Conservation (phyloP, 2,888 invertebrate genomes). For the Onchidella celtica region DNA sequence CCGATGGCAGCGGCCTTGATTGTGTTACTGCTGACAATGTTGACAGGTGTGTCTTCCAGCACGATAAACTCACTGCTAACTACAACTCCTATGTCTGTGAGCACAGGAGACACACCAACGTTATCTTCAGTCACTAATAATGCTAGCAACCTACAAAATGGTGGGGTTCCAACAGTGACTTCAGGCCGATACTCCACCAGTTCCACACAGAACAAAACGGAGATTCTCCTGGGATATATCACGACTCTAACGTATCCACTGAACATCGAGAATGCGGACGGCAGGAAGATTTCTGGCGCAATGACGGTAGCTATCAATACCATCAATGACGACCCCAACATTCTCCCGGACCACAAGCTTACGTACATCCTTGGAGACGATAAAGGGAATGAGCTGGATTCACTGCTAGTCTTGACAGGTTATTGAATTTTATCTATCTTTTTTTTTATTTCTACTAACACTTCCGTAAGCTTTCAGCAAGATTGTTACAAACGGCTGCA, state of each 20-base stretch:
- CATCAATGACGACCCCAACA: slow-evolving; percentile 52
- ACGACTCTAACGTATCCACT: slow-evolving; percentile 46
- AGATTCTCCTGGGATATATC: slow-evolving; percentile 53
- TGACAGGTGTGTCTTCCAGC: too few relatives aligned
- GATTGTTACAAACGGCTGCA: too few relatives aligned
- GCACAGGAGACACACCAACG: too few relatives aligned
- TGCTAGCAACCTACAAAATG: too few relatives aligned
- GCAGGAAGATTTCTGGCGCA: slow-evolving; percentile 55
- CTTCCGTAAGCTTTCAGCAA: too few relatives aligned
- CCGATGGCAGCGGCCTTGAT: too few relatives aligned
- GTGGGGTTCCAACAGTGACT: too few relatives aligned
- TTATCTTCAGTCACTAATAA: too few relatives aligned
- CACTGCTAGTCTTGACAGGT: slow-evolving; percentile 53
- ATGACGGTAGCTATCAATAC: slow-evolving; percentile 55
- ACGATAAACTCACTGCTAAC: too few relatives aligned
- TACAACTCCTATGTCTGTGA: too few relatives aligned
- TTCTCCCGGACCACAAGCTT: slow-evolving; percentile 53
- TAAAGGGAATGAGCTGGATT: slow-evolving; percentile 40
- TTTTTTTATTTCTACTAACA: neutral
- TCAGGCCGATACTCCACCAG: too few relatives aligned
- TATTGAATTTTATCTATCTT: neutral
- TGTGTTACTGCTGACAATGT: too few relatives aligned
- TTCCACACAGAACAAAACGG: neutral
- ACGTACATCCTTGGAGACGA: slow-evolving; percentile 54
- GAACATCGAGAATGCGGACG: slow-evolving; percentile 49